Base-by-base conservation (phyloP, 2,797 vertebrate species). In the Eulemur rubriventer region DNA sequence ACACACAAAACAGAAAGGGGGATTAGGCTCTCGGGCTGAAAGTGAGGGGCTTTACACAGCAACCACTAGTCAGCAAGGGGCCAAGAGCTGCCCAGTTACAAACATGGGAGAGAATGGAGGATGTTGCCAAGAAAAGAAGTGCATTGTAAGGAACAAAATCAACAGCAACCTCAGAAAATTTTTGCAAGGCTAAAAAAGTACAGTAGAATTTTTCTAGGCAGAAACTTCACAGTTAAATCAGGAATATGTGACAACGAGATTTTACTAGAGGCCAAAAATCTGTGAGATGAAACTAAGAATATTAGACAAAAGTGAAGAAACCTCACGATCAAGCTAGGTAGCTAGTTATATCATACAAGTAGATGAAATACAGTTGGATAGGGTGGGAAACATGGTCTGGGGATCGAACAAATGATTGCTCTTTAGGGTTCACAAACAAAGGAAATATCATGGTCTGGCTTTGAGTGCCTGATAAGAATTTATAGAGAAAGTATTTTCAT, bases 401-500 rank as follows among this genome's bases (percentile, higher is more conserved):
- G 12, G 38, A 72, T 43, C 46, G 43, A 38, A 50, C n/a, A 50
- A 55, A 91, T 20, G 18, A 35, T 1, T 43, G 59, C 43, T 59
- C 92, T 92, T 75, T 11, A 96, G 79, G 86, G 82, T 57, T 84
- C 67, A 94, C n/a, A 59, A 89, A 57, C 48, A 82, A 46, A 95
- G 43, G 63, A 73, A 86, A 75, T 57, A 72, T 28, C 35, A 14
- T 35, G 79, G 7, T 83, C 76, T 61, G 61, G 30, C 46, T 89
- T 67, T 50, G 70, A 91, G 70, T 38, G 43, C 75, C 67, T 79
- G 67, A 65, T 89, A 93, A 92, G 61, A 94, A 82, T 75, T 81
- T 90, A 88, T 38, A 84, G 10, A 92, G 88, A 90, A 92, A 91
- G 72, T 80, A 55, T 80, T 93, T 97, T 96, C 92, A 88, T 70